Evolutionary conservation across 1,140 invertebrate genomes (phyloP), one percentile per base, ranked within the genome.

Genomic region (Drosophila pachea): DNA sequence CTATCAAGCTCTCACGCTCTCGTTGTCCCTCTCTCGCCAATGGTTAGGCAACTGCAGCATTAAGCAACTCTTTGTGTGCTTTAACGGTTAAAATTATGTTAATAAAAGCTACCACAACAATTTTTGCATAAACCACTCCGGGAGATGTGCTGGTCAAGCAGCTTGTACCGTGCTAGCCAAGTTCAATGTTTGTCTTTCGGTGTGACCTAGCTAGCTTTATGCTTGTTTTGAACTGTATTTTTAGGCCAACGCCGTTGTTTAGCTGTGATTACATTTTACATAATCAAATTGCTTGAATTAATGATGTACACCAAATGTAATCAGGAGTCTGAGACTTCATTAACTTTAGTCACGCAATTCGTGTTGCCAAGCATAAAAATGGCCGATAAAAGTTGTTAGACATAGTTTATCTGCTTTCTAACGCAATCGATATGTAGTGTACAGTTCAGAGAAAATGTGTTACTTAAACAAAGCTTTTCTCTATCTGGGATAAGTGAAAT

Each of bases 191-290:
- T 77, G 54, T 16, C 14, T 68, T 54, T 29, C 43, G 35, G 43
- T 8, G 58, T 84, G 73, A 76, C 81, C 72, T 75, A 71, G 50
- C 50, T 53, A 69, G 83, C 61, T 79, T 53, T 35, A 35, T 12
- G 5, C 32, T 33, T 35, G 9, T 69, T 49, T 48, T 58, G 43
- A 8, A 22, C 22, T 11, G 12, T 47, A 9, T 29, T 47, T 47
- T 14, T 29, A n/a, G 22, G 40, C 29, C 38, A 56, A 45, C 40
- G 45, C 36, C 62, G 33, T 62, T 45, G 62, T 55, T 22, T 32
- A 53, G 38, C 12, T 42, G 50, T 45, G 50, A 8, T 50, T 35
- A 16, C 12, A 11, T 52, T 58, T 71, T 70, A 45, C 35, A 45
- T 71, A 74, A 77, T 22, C 43, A 2, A 58, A 65, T 22, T 12